A percentile compares a stretch with the other conserved stretches of the same genome.
Conservation (phyloP, 2,113 vertebrate species). For the Pavo muticus region DNA sequence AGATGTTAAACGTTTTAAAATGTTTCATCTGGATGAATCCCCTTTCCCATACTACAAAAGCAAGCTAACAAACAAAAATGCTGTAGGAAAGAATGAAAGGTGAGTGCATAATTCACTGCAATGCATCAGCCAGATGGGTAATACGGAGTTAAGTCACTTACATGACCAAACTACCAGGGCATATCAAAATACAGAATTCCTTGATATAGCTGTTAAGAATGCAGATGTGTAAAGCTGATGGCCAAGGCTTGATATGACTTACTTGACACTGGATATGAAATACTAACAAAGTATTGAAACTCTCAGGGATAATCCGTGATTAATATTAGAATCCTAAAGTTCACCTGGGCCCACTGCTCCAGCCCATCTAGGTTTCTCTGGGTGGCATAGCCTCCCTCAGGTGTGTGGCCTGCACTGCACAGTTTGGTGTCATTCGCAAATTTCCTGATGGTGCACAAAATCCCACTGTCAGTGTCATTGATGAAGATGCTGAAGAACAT, state of each 20-base stretch:
- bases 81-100: rapidly evolving
- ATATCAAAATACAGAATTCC: background rate
- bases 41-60: background rate
- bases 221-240: background rate
- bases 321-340: background rate
- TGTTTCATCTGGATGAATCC: background rate
- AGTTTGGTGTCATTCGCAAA: background rate
- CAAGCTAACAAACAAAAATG: background rate
- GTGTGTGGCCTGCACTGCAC: background rate
- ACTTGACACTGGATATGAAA: rapidly evolving
- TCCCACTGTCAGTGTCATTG: background rate
- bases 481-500: background rate
- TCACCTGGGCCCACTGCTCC: background rate
- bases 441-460: background rate
- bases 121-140: background rate
- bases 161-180: background rate
- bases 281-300: background rate
- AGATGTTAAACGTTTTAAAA: background rate
- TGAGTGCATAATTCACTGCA: background rate
- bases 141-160: background rate
- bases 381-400: background rate
- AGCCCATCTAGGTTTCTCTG: background rate
- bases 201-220: background rate
- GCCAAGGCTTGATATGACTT: background rate
- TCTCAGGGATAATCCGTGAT: background rate